Base-by-base conservation (phyloP, 2,113 vertebrate genomes). In the Ardeotis arabs region DNA sequence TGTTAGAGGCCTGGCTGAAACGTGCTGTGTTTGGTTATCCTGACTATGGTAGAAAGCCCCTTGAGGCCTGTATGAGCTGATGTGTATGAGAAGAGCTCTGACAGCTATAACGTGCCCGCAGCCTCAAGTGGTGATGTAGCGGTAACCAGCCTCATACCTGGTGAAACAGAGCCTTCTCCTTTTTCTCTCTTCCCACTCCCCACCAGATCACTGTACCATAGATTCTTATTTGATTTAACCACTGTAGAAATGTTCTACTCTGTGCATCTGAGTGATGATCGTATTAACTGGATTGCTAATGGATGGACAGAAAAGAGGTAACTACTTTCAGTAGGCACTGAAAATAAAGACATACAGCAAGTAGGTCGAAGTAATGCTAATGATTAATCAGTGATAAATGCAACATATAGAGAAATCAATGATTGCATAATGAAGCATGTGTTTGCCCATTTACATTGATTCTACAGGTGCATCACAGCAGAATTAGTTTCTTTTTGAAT, bases 401-500 rank as follows among this genome's bases (percentile, higher is more conserved):
- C 22, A 62, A 64, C 39, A 55, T 44, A 9, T 53, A 47, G 39
- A 63, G 49, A 74, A 84, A 56, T 84, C 25, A 60, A 85, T 21
- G 9, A 45, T 72, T 90, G n/a, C 20, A 23, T 90, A 77, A 79
- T 37, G 44, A 94, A 91, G n/a, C 14, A 22, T 56, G 7, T 68
- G 5, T 81, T 87, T 91, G 7, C 8, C 24, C 13, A 3, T 78
- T 93, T 63, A 24, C 27, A 22, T 56, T 91, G 91, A 67, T 95
- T 80, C 96, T 97, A 11, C 93, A 99, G 99, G 98, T 99, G 7
- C 97, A 99, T 87, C 97, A 98, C 62, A 98, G 95, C 83, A 98
- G 95, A 90, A 96, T 98, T 95, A 99, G 98, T 97, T 98, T 99
- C 78, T 99, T 99, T 93, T 90, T 99, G 93, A 97, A 99, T 95